phyloP scores from a whole-genome alignment of 2,888 invertebrate genomes.

The Gisinianus flammeolus region DNA sequence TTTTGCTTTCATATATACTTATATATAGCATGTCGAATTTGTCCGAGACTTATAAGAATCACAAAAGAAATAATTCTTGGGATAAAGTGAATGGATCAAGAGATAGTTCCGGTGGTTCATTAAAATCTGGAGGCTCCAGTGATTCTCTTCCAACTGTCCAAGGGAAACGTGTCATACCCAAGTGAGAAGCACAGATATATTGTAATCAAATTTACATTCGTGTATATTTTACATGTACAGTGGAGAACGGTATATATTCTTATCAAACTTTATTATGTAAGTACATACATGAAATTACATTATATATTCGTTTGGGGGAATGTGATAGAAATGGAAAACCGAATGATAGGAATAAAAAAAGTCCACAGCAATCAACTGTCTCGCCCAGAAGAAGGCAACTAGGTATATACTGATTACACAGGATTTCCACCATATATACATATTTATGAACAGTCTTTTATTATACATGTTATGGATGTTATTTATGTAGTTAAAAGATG shows the following conservation, averaged over 20 bases:
- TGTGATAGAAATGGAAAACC: conserved; percentile 15
- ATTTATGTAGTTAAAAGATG: too few species aligned
- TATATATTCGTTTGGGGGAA: background rate
- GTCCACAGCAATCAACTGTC: conserved; percentile 1
- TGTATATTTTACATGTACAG: background rate
- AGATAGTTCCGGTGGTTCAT: conserved; percentile 56
- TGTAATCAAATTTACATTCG: background rate
- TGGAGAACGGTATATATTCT: background rate
- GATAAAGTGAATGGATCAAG: conserved; percentile 55
- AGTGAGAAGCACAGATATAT: conserved; percentile 51
- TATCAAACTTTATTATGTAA: background rate
- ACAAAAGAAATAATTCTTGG: conserved; percentile 56
- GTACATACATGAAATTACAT: background rate
- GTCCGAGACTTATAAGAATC: conserved; percentile 54
- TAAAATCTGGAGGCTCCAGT: conserved; percentile 56
- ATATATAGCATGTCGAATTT: conserved; percentile 45
- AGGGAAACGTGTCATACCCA: conserved; percentile 57
- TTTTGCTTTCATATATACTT: background rate
- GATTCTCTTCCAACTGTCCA: conserved; percentile 57
- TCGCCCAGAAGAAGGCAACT: conserved; percentile 1
- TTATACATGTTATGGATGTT: too few species aligned
- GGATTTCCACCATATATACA: too few species aligned
- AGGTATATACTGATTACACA: too few species aligned
- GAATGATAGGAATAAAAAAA: background rate
- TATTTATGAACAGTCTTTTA: too few species aligned